These are phyloP conservation scores for Philonicus albiceps DNA, from an alignment of 2,888 invertebrate genomes.

Conservation along the genomic window DNA sequence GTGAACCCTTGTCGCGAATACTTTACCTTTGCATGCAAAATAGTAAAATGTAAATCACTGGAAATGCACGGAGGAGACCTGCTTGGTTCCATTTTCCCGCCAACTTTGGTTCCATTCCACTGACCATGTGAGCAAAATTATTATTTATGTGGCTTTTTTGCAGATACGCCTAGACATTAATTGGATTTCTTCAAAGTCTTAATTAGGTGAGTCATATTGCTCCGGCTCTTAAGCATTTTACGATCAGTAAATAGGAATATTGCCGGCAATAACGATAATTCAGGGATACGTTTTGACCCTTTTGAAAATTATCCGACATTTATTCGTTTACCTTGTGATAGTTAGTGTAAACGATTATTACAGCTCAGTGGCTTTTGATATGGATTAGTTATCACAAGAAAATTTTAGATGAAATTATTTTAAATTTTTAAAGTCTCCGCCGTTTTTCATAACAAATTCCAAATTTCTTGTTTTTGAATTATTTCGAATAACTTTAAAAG, in stretches of 20 bases:
- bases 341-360: not conserved
- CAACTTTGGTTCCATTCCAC: conserved; percentile 2
- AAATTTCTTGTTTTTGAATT: too few species aligned
- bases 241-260: not conserved
- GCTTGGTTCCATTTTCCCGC: not conserved
- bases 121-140: not conserved
- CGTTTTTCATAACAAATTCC: too few species aligned
- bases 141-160: not conserved
- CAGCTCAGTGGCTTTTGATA: too few species aligned
- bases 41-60: conserved; percentile 23
- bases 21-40: not conserved
- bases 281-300: not conserved
- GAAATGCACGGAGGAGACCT: not conserved
- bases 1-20: conserved; percentile 3
- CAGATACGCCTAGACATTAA: not conserved
- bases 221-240: not conserved
- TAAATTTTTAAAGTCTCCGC: too few species aligned
- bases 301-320: not conserved
- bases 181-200: not conserved
- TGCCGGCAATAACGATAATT: not conserved
- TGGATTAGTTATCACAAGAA: too few species aligned
- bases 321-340: not conserved
- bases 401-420: too few species aligned
- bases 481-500: too few species aligned
- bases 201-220: not conserved